Evolutionary conservation across 2,888 invertebrate species (phyloP), one percentile per base, ranked within the genome.

Genomic region (Monoplex corrugatus): DNA sequence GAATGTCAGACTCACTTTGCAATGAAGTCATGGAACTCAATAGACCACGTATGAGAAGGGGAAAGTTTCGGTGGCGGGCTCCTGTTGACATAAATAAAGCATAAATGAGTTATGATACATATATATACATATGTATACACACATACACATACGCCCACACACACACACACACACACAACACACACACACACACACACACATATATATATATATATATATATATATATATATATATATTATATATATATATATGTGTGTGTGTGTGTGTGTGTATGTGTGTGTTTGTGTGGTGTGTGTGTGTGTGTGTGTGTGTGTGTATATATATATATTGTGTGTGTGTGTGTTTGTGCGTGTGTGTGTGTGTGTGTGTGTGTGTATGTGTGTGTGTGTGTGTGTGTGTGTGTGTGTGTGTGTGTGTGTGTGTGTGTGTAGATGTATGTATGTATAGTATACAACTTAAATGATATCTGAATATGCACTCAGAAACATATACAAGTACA

Each of bases 41-140:
- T 97, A 0, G 98, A 97, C 98, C 98, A 98, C 96, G 98, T 98
- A 0, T 98, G 97, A 0, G 98, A 97, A 89, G 98, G 97, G 91
- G 97, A 97, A 28, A 98, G 96, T 0, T 97, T 97, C 1, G 99
- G 99, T 1, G 99, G 98, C n/a, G 99, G 98, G 96, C 98, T 98
- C 93, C 98, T 97, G 92, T 10, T 92, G 92, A 84, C 87, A 43
- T 28, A 80, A 23, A 80, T 23, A 16, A 50, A 23, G 28, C 43
- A 43, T 32, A 75, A n/a, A 28, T n/a, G 32, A 68, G 8, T 8
- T 57, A 28, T 28, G 28, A 28, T 10, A 57, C 5, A 28, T 10
- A 28, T 16, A 50, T 50, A 50, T 57, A 10, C 57, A 23, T 28
- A 5, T 28, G 28, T 28, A 57, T 16, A 57, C 57, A 57, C 10